Evolutionary conservation across 2,113 vertebrate genomes (phyloP), one percentile per base, ranked within the genome.

Genomic region (Cairina moschata): DNA sequence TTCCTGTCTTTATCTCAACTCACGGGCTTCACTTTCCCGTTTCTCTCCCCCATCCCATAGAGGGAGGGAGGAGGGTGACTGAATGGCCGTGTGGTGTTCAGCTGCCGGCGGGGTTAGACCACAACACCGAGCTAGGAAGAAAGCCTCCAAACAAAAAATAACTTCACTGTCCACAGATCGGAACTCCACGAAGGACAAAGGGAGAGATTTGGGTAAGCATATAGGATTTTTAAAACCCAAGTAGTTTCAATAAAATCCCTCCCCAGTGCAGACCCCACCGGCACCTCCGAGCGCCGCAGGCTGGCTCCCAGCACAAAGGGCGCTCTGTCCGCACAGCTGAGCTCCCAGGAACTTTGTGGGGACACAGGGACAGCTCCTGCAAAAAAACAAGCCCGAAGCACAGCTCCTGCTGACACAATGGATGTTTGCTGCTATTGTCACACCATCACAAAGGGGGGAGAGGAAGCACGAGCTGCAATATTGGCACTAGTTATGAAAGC

Each of bases 391-490:
- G 50, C 58, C 68, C 5, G 1, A 74, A 78, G 84, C 77, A 71
- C 72, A 55, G 63, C 72, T 21, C 29, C 77, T 13, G 78, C 75
- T 78, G 12, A 75, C 9, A 95, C 96, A 96, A 91, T 89, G 34
- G 76, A 42, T 88, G 95, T 89, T 94, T 97, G 90, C 95, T 76
- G 91, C 92, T 88, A 95, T 55, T 94, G 87, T 96, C 84, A 91
- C 72, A 60, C 50, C 81, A 86, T 32, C 95, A 95, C 93, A 95
- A 91, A 95, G 85, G 84, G 83, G 60, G 85, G 90, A 88, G 67
- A 94, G 96, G 94, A 95, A 96, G 68, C 85, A 65, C 44, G 65
- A 62, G 91, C 92, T 91, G 96, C 66, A 88, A 83, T 77, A 83
- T 29, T 66, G 55, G 91, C 46, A 89, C 65, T 54, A 73, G 69